Conservation (phyloP, 2,797 vertebrate species). For the Sebastiscus tertius region DNA sequence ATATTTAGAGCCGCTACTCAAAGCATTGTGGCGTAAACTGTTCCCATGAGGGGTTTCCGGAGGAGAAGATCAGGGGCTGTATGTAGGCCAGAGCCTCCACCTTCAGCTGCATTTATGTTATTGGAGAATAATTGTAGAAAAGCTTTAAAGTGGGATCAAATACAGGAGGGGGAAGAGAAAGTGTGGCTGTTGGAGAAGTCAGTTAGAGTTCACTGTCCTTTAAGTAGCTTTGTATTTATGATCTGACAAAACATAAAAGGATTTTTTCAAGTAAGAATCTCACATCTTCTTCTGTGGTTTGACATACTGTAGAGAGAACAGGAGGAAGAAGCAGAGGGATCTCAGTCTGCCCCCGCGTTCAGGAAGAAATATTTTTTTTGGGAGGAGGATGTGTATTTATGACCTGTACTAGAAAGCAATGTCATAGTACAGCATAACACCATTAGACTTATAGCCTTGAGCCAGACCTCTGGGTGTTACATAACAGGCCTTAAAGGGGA, state of each 20-base stretch:
- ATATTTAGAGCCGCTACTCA: conserved; percentile 58
- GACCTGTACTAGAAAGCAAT: not conserved
- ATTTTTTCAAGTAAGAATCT: not conserved
- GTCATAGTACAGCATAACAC: not conserved
- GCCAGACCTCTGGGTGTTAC: not conserved
- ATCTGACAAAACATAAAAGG: not conserved
- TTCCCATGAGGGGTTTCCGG: conserved; percentile 50
- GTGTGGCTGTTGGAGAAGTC: not conserved
- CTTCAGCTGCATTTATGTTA: conserved; percentile 25
- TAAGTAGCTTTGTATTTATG: not conserved
- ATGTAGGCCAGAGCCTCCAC: conserved; percentile 48
- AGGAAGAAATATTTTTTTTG: not conserved
- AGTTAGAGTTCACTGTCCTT: not conserved
- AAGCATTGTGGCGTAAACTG: not conserved
- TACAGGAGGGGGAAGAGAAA: not conserved
- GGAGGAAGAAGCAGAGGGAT: not conserved
- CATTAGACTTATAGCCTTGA: not conserved
- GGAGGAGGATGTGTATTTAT: not conserved
- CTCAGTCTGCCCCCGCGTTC: not conserved
- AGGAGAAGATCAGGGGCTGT: conserved; percentile 47
- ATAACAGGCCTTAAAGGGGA: not conserved
- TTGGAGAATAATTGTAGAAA: not conserved
- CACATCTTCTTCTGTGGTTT: not conserved
- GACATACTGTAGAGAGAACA: not conserved
- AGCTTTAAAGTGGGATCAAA: conserved; percentile 6